A percentile compares a stretch with the other conserved stretches of the same genome.
phyloP scores from a whole-genome alignment of 1,140 invertebrate genomes.

The Trichonephila clavata region DNA sequence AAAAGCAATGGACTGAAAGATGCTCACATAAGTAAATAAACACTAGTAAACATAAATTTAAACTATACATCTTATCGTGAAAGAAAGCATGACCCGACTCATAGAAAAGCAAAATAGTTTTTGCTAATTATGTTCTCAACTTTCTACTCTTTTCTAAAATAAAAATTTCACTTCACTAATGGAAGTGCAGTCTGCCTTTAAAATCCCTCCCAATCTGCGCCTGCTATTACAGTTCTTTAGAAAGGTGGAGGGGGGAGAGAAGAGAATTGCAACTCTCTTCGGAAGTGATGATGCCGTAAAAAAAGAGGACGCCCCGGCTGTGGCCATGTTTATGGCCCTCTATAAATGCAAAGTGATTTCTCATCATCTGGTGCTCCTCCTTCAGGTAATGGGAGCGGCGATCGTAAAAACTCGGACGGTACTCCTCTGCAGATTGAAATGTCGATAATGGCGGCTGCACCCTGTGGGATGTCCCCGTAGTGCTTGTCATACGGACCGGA shows the following conservation, averaged over 20 bases:
- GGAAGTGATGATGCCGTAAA: not conserved
- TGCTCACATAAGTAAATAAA: too few relatives aligned
- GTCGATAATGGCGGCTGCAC: not conserved
- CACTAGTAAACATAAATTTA: too few relatives aligned
- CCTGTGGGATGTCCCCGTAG: not conserved
- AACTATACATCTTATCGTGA: too few relatives aligned
- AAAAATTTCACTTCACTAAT: not conserved
- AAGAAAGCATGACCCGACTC: too few relatives aligned
- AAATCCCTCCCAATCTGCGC: not conserved
- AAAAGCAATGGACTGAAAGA: too few relatives aligned
- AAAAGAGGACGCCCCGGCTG: not conserved
- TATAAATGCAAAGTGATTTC: conserved; percentile 22
- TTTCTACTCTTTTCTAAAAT: not conserved
- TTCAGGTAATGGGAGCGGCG: not conserved
- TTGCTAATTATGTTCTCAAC: not conserved
- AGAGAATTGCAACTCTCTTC: not conserved
- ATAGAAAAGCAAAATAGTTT: too few relatives aligned
- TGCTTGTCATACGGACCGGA: not conserved
- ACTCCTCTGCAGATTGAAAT: not conserved
- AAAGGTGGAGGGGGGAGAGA: too few relatives aligned
- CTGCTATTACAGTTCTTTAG: not conserved
- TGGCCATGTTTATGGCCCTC: not conserved
- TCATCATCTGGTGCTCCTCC: not conserved
- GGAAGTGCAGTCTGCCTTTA: not conserved
- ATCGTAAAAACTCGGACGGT: not conserved